Evolutionary conservation across 2,888 invertebrate genomes (phyloP), one percentile per base, ranked within the genome.

Genomic region (Melanotus villosus): DNA sequence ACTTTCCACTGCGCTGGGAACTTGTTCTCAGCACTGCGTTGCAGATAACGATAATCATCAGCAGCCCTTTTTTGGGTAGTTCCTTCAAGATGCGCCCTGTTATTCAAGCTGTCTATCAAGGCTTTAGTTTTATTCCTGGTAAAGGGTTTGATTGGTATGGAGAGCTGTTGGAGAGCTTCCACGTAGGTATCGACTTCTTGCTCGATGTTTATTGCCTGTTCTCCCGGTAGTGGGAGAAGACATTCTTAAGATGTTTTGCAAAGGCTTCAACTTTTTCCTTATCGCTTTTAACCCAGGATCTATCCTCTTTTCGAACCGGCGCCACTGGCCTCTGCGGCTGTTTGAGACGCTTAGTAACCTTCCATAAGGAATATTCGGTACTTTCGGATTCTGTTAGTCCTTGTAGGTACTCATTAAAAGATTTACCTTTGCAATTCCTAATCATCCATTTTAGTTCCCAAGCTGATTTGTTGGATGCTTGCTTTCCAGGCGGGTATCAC

Each of bases 121-220:
- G n/a, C n/a, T n/a, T n/a, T n/a, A n/a, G n/a, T n/a, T n/a, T n/a
- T n/a, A 38, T 38, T 14, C 10, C 10, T 14, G n/a, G 14, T 6
- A n/a, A 38, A 38, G 38, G 38, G n/a, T 38, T 14, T 38, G 38
- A 38, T 38, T n/a, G n/a, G n/a, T n/a, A n/a, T 38, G 38, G 38
- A 10, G 38, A 12, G 38, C 38, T 10, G 38, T 10, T 12, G n/a
- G n/a, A 38, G 3, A 14, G 10, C 10, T 38, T 38, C 3, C 3
- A 10, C 4, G 38, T 38, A 6, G 3, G 3, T 38, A n/a, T 38
- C n/a, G 3, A 38, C 4, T 14, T n/a, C n/a, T n/a, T n/a, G n/a
- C n/a, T n/a, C n/a, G n/a, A n/a, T n/a, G n/a, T n/a, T n/a, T n/a
- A n/a, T 38, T 38, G n/a, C 10, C 10, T 4, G n/a, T 4, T 38